Conservation (phyloP, 2,113 vertebrate genomes). For the Oplegnathus fasciatus region DNA sequence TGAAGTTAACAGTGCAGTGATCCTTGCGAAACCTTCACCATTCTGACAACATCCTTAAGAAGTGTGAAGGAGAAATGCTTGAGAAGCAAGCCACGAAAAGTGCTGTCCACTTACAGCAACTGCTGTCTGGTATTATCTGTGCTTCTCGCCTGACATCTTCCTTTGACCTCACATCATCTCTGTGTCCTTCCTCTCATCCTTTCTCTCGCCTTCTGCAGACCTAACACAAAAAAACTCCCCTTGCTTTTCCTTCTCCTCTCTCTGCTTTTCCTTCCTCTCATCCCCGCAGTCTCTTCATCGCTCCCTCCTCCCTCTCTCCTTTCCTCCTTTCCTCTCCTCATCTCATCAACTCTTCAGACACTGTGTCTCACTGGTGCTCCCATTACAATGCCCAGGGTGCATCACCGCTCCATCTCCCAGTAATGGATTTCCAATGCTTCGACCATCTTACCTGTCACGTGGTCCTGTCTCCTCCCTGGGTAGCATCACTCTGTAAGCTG, state of each 20-base stretch:
- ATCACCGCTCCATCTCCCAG: slow-evolving; percentile 66
- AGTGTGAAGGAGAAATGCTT: slow-evolving; percentile 31
- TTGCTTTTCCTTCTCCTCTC: slow-evolving; percentile 7
- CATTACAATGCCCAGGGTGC: slow-evolving; percentile 69
- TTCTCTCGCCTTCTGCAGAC: background rate
- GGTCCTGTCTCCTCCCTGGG: slow-evolving; percentile 54
- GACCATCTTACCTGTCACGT: slow-evolving; percentile 63
- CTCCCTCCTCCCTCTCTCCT: background rate
- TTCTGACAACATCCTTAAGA: slow-evolving; percentile 22
- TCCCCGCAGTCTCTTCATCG: background rate
- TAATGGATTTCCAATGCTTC: slow-evolving; percentile 79
- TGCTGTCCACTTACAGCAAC: slow-evolving; percentile 43
- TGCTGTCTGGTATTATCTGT: slow-evolving; percentile 35
- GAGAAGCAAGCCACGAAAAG: slow-evolving; percentile 33
- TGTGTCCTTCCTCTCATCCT: slow-evolving; percentile 26
- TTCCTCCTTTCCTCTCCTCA: slow-evolving; percentile 34
- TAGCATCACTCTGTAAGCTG: slow-evolving; percentile 65
- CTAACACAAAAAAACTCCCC: background rate
- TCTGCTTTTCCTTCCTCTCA: slow-evolving; percentile 8
- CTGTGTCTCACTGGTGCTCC: slow-evolving; percentile 60
- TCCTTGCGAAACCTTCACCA: slow-evolving; percentile 3
- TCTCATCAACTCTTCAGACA: slow-evolving; percentile 70
- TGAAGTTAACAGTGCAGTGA: background rate
- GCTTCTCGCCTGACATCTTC: slow-evolving; percentile 29
- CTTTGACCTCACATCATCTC: slow-evolving; percentile 45